A percentile compares a stretch with the other conserved stretches of the same genome.
Conservation (phyloP, 1,140 invertebrate species). For the Lutraria rhynchaena region DNA sequence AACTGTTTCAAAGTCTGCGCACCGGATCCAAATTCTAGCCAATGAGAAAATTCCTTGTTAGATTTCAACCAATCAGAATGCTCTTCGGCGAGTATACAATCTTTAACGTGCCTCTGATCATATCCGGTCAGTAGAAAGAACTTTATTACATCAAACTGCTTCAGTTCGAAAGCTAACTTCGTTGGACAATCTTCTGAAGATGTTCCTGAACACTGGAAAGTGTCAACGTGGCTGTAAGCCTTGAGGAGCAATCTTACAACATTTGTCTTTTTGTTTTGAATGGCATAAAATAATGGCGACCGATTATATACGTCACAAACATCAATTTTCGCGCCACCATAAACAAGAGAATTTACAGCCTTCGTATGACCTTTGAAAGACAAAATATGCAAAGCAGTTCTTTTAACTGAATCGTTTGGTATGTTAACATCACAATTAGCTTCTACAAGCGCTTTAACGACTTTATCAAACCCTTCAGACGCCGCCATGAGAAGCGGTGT, state of each 20-base stretch:
- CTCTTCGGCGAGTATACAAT: conserved; percentile 43
- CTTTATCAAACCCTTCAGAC: conserved; percentile 75
- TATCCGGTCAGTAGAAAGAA: conserved; percentile 72
- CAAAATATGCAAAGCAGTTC: conserved; percentile 74
- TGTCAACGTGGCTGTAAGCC: conserved; percentile 71
- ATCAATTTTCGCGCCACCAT: conserved; percentile 70
- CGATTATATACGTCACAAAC: conserved; percentile 60
- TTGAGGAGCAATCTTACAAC: conserved; percentile 71
- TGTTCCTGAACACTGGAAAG: conserved; percentile 46
- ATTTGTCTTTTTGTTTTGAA: conserved; percentile 66
- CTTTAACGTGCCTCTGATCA: conserved; percentile 66
- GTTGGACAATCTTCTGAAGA: conserved; percentile 62
- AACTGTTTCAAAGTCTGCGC: conserved; percentile 66
- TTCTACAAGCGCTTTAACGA: conserved; percentile 65
- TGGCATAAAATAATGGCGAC: conserved; percentile 75
- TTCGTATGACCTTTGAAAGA: conserved; percentile 76
- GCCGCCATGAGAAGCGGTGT: conserved; percentile 76
- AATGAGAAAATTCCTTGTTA: conserved; percentile 57
- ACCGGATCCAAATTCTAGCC: conserved; percentile 62
- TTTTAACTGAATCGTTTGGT: conserved; percentile 61
- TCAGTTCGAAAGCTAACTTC: conserved; percentile 58
- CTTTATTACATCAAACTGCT: conserved; percentile 64
- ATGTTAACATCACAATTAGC: conserved; percentile 74
- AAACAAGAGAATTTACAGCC: conserved; percentile 68
- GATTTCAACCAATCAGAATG: conserved; percentile 50